Percentiles rank a stretch among this genome's conserved stretches.
Conservation (phyloP, 2,888 invertebrate genomes). For the Phengaris arion region DNA sequence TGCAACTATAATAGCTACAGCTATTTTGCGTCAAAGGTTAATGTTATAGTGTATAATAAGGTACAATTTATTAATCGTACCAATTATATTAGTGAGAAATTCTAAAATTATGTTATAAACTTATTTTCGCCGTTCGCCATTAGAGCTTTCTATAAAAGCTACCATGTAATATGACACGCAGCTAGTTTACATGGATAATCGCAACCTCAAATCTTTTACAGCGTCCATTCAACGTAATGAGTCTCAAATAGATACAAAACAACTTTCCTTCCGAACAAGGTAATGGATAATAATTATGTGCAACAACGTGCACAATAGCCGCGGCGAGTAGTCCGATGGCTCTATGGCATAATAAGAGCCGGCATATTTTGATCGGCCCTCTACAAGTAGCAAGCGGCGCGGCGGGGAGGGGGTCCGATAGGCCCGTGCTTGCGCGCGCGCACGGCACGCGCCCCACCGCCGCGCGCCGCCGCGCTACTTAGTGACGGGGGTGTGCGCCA, state of each 20-base stretch:
- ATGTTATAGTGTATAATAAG: slow-evolving; percentile 33
- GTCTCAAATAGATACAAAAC: slow-evolving; percentile 71
- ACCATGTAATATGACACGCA: slow-evolving; percentile 29
- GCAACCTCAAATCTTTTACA: slow-evolving; percentile 66
- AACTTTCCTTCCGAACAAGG: slow-evolving; percentile 73
- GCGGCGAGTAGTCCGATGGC: slow-evolving; percentile 64
- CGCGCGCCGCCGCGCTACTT: slow-evolving; percentile 66
- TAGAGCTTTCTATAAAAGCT: neutral
- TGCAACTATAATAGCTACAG: slow-evolving; percentile 36
- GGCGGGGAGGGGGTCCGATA: slow-evolving; percentile 48
- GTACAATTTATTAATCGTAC: slow-evolving; percentile 17
- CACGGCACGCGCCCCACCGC: slow-evolving; percentile 70
- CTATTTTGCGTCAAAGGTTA: slow-evolving; percentile 40
- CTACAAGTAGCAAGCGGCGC: slow-evolving; percentile 67
- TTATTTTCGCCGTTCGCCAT: neutral
- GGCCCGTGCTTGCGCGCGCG: slow-evolving; percentile 67
- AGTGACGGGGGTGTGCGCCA: slow-evolving; percentile 82
- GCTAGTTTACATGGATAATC: slow-evolving; percentile 58
- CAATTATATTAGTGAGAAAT: slow-evolving; percentile 28
- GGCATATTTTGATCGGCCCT: slow-evolving; percentile 72
- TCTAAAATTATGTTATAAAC: slow-evolving; percentile 13
- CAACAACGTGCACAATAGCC: slow-evolving; percentile 77
- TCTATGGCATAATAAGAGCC: slow-evolving; percentile 76
- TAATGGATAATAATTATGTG: slow-evolving; percentile 78
- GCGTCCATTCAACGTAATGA: slow-evolving; percentile 68